A percentile compares a stretch with the other conserved stretches of the same genome.
These are phyloP conservation scores for Stigmatopora nigra DNA, from an alignment of 2,113 vertebrate species.

Conservation along the genomic window DNA sequence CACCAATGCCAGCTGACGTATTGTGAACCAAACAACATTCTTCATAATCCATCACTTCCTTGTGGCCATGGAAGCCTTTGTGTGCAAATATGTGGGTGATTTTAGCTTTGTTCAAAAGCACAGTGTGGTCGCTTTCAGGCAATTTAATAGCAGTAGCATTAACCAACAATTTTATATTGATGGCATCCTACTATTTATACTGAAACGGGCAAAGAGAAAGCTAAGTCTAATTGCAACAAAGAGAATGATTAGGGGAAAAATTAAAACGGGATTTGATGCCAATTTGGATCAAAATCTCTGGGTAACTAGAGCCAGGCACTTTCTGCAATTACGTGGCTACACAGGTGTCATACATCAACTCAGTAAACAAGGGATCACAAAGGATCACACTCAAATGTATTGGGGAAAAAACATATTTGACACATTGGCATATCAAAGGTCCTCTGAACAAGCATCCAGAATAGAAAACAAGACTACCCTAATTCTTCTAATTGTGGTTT, in stretches of 20 bases:
- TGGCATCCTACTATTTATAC: conserved; percentile 65
- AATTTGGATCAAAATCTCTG: conserved; percentile 46
- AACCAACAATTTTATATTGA: conserved; percentile 45
- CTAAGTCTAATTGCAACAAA: conserved; percentile 52
- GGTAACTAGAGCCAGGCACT: conserved; percentile 42
- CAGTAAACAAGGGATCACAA: conserved; percentile 32
- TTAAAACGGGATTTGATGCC: conserved; percentile 38
- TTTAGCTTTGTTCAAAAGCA: no score
- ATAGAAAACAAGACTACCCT: not conserved
- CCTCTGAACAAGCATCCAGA: conserved; percentile 21
- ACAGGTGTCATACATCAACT: conserved; percentile 27
- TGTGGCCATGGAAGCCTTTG: no score
- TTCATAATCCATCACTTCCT: no score
- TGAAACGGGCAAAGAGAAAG: conserved; percentile 35
- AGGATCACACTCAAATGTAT: conserved; percentile 23
- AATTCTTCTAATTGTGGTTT: not conserved
- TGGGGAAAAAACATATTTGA: conserved; percentile 38
- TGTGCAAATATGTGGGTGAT: no score
- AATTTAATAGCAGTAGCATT: conserved; percentile 3
- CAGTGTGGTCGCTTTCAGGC: no score
- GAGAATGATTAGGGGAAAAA: conserved; percentile 9
- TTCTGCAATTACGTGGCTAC: conserved; percentile 34
- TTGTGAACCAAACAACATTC: no score
- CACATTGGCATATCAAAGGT: conserved; percentile 29
- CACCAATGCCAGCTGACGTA: no score